These are phyloP conservation scores for Tautogolabrus adspersus DNA, from an alignment of 2,113 vertebrate species.

Conservation along the genomic window DNA sequence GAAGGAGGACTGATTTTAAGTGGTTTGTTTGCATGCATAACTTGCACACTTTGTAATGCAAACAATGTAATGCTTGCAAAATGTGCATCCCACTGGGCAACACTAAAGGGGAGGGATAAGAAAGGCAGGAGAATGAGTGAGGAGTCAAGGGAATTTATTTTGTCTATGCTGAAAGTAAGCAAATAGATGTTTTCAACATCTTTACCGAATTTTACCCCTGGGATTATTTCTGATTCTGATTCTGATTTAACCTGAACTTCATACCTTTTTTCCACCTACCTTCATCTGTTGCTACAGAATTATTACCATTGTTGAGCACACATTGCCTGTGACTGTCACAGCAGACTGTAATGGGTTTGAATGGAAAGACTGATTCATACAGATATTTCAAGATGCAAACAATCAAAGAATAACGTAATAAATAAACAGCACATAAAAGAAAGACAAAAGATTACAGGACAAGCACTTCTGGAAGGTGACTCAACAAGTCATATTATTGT, in stretches of 20 bases:
- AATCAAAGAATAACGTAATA: not conserved
- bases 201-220: too few relatives aligned
- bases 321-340: not conserved
- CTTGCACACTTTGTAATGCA: not conserved
- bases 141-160: not conserved
- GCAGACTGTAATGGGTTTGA: not conserved
- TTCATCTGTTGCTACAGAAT: too few relatives aligned
- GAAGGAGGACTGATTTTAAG: not conserved
- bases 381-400: not conserved
- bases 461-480: conserved; percentile 38
- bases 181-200: too few relatives aligned
- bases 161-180: not conserved
- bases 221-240: too few relatives aligned
- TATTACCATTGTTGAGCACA: not conserved
- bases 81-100: not conserved
- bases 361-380: not conserved
- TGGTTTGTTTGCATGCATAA: conserved; percentile 8
- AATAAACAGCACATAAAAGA: not conserved
- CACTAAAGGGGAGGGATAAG: not conserved
- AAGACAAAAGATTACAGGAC: conserved; percentile 32
- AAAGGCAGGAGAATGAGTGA: not conserved
- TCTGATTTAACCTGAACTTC: too few relatives aligned
- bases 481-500: conserved; percentile 43
- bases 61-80: too few relatives aligned
- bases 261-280: too few relatives aligned